phyloP scores from a whole-genome alignment of 2,113 vertebrate genomes.

The Carettochelys insculpta region DNA sequence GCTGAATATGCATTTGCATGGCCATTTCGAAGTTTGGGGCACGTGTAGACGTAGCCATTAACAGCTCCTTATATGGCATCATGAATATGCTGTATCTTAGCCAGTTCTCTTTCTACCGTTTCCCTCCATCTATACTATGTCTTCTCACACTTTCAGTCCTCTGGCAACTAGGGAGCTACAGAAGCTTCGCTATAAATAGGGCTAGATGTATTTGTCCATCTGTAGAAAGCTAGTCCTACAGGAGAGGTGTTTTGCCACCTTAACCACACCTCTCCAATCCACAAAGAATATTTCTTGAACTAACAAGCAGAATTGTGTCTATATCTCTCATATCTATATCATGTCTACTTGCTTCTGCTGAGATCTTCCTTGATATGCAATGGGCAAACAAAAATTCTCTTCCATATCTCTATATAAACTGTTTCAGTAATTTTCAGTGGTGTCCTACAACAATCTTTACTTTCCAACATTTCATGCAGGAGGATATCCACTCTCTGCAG shows the following conservation, averaged over 20 bases:
- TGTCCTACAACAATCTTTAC: not conserved
- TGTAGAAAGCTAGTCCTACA: not conserved
- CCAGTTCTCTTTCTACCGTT: not conserved
- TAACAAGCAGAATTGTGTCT: not conserved
- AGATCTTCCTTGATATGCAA: not conserved
- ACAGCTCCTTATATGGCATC: not conserved
- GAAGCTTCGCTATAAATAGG: not conserved
- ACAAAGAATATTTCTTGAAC: not conserved
- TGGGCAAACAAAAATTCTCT: not conserved
- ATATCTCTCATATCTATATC: too few relatives aligned
- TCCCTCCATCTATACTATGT: not conserved
- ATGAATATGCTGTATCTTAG: not conserved
- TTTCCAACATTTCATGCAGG: not conserved
- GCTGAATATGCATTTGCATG: too few relatives aligned
- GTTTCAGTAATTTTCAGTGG: not conserved
- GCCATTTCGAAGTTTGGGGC: too few relatives aligned
- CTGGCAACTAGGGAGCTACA: not conserved
- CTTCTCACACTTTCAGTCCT: not conserved
- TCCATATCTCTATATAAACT: not conserved
- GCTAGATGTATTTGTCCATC: not conserved
- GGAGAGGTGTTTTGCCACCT: not conserved
- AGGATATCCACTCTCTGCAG: not conserved
- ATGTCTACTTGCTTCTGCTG: not conserved
- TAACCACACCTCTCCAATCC: not conserved
- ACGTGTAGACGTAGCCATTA: too few relatives aligned